Base-by-base conservation (phyloP, 2,888 invertebrate genomes). In the Serrognathus titanus region DNA sequence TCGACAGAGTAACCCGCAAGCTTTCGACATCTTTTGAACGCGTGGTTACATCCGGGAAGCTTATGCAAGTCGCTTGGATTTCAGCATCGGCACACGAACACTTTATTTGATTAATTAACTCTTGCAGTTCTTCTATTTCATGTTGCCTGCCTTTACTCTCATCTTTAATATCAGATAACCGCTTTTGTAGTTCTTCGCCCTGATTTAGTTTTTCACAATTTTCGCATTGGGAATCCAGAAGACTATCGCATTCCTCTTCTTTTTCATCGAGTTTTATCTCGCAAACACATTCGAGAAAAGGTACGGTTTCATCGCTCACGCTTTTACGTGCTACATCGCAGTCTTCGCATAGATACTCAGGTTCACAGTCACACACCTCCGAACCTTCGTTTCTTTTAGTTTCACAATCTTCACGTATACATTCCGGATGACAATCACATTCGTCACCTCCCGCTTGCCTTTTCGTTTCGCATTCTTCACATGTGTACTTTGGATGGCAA, bases 1-100 rank as follows among this genome's bases (percentile, higher is more conserved):
- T 69, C 3, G 62, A 58, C 39, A 76, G 58, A 8, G 74, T 71
- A 58, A 73, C 56, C 55, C 74, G 70, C 39, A 76, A 56, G 8
- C 70, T 71, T 48, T 54, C 40, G 36, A 48, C 12, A 9, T 13
- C 31, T 5, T 16, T 41, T 11, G 55, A 46, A 12, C 9, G 40
- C 2, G 49, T 43, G 13, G 54, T 39, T 31, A 31, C 7, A 31
- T 61, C 58, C 3, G 13, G 40, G 0, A 56, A 46, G 9, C 24
- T 38, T 12, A 52, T 49, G 7, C 56, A 57, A 8, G 48, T 12
- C 2, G 58, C 46, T 35, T 49, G 47, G 31, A 43, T 37, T 55
- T 63, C 65, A 8, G 60, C 63, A 46, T 64, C 59, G 7, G 48
- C 37, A 48, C 68, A 68, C 7, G 60, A 56, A 53, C 67, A 66